Base-by-base conservation (phyloP, 2,888 invertebrate species). In the Lacanobia oleracea region DNA sequence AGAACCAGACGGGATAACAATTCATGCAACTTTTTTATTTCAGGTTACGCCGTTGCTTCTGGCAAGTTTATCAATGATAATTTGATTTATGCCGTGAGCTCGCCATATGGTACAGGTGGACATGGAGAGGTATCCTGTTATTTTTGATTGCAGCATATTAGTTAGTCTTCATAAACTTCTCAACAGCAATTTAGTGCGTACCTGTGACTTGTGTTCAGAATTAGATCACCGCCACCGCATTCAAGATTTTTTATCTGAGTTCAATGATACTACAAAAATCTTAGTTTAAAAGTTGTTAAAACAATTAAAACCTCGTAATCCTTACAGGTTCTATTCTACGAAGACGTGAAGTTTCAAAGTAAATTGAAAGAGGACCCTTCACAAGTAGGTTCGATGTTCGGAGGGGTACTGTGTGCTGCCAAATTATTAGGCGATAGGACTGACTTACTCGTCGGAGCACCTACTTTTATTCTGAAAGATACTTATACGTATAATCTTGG, bases 401-500 rank as follows among this genome's bases (percentile, higher is more conserved):
- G 97, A 0, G 95, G 96, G 0, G 90, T 96, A 0, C 76, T 97
- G 8, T 95, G 96, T 67, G 73, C 91, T 0, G 91, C 89, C 0
- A 95, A 94, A 72, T 79, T 97, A 0, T 93, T 93, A 57, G 88
- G 85, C 1, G 75, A 0, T 0, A 33, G n/a, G 88, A 94, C 95
- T 60, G 97, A 97, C 65, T 86, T 97, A 2, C 86, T 97, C 0
- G 96, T 97, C 0, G 97, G 97, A 0, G 97, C 97, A 0, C 97
- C 97, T 0, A 89, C 92, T 18, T 92, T 90, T 54, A 88, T 91
- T 0, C 59, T 21, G 0, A 59, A 73, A 1, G 60, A 73, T 3
- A 72, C 57, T 0, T 92, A 72, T 3, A 74, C 59, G 0, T 92
- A 90, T 75, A 97, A 97, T 79, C 91, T 93, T 50, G 97, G 97